A percentile compares a stretch with the other conserved stretches of the same genome.
phyloP scores from a whole-genome alignment of 2,113 vertebrate species.

The Equus przewalskii region DNA sequence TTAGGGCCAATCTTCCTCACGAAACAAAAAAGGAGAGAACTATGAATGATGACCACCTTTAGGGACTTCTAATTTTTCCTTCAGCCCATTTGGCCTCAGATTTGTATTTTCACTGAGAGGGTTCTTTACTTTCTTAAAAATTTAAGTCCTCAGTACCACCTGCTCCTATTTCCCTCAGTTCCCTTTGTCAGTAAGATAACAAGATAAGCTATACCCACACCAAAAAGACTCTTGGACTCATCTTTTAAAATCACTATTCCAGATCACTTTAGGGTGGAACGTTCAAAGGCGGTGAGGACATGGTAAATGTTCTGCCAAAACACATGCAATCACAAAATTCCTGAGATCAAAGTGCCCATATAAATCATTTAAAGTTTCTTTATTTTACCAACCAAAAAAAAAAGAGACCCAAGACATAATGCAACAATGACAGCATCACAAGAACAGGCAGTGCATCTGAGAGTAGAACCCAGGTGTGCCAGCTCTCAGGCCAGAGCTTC shows the following conservation, averaged over 20 bases:
- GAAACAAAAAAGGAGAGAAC: too few species aligned
- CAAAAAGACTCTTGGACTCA: background rate
- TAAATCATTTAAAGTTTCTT: background rate
- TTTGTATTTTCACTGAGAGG: background rate
- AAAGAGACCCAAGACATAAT: background rate
- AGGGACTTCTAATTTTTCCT: background rate
- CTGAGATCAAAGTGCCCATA: background rate
- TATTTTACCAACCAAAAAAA: background rate
- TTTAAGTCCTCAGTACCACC: background rate
- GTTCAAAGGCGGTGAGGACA: background rate
- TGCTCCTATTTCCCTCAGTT: background rate
- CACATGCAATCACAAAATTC: background rate
- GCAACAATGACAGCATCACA: background rate
- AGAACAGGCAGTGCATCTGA: background rate
- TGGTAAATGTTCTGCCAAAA: background rate
- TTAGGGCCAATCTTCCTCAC: too few species aligned
- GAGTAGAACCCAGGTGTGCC: background rate
- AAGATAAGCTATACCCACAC: background rate
- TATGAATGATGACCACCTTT: background rate
- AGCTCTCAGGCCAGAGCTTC: background rate
- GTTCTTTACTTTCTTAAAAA: conserved; percentile 18
- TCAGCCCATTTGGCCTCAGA: background rate
- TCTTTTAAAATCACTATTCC: background rate
- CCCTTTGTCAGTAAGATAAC: background rate
- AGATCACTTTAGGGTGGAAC: background rate